Base-by-base conservation (phyloP, 2,888 invertebrate genomes). In the Idaea aversata region DNA sequence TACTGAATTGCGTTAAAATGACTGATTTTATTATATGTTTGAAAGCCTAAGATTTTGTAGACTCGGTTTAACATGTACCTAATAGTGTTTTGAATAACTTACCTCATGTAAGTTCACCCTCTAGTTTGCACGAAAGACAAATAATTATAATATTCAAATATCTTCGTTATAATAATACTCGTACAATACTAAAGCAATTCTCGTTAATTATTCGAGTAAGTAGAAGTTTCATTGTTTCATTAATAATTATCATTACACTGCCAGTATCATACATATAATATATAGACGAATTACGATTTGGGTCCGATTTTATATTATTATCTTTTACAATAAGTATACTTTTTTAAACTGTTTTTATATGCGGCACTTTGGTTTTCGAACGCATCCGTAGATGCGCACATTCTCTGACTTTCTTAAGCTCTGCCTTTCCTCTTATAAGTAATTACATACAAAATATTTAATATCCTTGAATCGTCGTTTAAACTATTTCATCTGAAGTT, bases 21-120 rank as follows among this genome's bases (percentile, higher is more conserved):
- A 93, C 93, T 93, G 93, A 93, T 93, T 93, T 92, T 90, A 90
- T 91, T 91, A 91, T 92, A 88, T 86, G 91, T 93, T 93, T 86
- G 89, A 88, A 74, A 88, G 91, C 91, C 93, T 91, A 91, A 93
- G 89, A 90, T 89, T 91, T 89, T 87, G 90, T 91, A 91, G 88
- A 87, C 86, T 91, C 84, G 87, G 88, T 91, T 91, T 88, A 83
- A 47, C 47, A 47, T 47, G 47, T 47, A 47, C 47, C 47, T 47
- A 85, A 86, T 90, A 90, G 83, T 85, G 47, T 78, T 87, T 88
- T 78, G 79, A 87, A 83, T 86, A 86, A 87, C 86, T 83, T 89
- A 87, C 81, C 73, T 77, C 75, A 71, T 84, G 84, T 91, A 90
- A 90, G 90, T 85, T 86, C 90, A 92, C 90, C 87, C 85, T 82